Evolutionary conservation across 2,888 invertebrate genomes (phyloP).

Genomic region (Drosophila rellima): DNA sequence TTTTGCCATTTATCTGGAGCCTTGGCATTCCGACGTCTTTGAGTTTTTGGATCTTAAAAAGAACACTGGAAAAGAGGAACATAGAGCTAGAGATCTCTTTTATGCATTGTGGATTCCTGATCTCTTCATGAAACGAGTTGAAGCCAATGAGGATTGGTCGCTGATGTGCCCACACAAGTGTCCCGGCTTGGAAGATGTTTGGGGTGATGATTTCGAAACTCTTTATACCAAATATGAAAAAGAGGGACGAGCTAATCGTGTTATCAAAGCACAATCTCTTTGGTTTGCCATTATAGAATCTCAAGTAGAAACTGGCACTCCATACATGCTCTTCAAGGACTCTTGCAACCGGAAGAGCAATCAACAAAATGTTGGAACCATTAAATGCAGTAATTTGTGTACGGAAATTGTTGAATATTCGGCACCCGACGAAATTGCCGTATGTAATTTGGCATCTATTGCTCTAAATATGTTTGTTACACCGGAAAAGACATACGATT

Average conservation of each 20-base stretch:
- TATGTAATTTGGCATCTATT: constrained; percentile 98
- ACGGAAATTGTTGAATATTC: constrained; percentile 99
- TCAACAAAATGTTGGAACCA: constrained; percentile 99
- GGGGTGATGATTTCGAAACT: constrained; percentile 97
- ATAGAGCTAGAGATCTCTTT: constrained; percentile 97
- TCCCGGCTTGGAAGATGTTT: constrained; percentile 95
- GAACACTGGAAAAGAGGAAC: constrained; percentile 98
- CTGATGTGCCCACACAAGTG: constrained; percentile 98
- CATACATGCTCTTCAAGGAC: constrained; percentile 99
- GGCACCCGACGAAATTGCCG: constrained; percentile 96
- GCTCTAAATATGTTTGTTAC: constrained; percentile 97
- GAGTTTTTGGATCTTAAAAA: constrained; percentile 97
- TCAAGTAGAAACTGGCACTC: constrained; percentile 99
- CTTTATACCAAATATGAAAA: constrained; percentile 95
- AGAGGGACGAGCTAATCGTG: constrained; percentile 90
- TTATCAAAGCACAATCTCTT: constrained; percentile 93
- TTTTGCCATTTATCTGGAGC: constrained; percentile 98
- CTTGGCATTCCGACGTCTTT: constrained; percentile 99
- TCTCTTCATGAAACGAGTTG: constrained; percentile 98
- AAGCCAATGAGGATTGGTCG: constrained; percentile 94
- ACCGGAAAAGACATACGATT: constrained; percentile 93
- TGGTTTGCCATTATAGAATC: constrained; percentile 98
- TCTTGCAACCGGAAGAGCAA: constrained; percentile 98
- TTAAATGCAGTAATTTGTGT: constrained; percentile 98
- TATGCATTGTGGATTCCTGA: constrained; percentile 99